Base-by-base conservation (phyloP, 2,113 vertebrate species). In the Xyrauchen texanus region DNA sequence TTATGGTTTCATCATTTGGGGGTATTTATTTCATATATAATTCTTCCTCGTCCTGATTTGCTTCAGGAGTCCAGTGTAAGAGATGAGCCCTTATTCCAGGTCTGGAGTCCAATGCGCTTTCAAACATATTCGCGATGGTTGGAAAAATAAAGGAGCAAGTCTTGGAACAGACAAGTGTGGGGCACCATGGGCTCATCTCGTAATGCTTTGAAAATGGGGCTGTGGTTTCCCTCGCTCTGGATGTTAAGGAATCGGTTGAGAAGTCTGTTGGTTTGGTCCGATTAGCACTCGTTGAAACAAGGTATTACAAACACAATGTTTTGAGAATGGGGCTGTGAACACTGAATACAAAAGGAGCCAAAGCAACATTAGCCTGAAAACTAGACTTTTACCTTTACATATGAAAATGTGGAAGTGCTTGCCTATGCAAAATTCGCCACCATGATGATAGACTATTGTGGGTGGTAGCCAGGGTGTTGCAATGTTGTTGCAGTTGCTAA, bases 1-100 rank as follows among this genome's bases (percentile, higher is more conserved):
- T 76, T 45, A 64, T 58, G 70, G 60, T 80, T 84, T 76, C 52
- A 82, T 80, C 72, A 71, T 80, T 80, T 72, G 49, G 16, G 47
- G 66, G 53, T 67, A 34, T 57, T 65, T 67, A 57, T 65, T 81
- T 70, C 51, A 63, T 58, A 70, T 49, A 68, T 72, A 76, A 34
- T 58, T 70, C 72, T 81, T 74, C 44, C 53, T 75, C 34, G 46
- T 49, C 13, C 58, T 45, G 55, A 77, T 64, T 60, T 58, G 58
- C 57, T 65, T 51, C 12, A 34, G 65, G 47, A 82, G 78, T 70
- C 53, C 34, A 79, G 71, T 47, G 51, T 67, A 72, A 52, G 49
- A 65, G 51, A 71, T 34, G 7, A n/a, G 65, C 11, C 52, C 70
- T 15, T 13, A 62, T 52, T 81, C 65, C 53, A 15, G 42, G 44